phyloP scores from a whole-genome alignment of 2,888 invertebrate genomes.

The Stratiomys singularior region DNA sequence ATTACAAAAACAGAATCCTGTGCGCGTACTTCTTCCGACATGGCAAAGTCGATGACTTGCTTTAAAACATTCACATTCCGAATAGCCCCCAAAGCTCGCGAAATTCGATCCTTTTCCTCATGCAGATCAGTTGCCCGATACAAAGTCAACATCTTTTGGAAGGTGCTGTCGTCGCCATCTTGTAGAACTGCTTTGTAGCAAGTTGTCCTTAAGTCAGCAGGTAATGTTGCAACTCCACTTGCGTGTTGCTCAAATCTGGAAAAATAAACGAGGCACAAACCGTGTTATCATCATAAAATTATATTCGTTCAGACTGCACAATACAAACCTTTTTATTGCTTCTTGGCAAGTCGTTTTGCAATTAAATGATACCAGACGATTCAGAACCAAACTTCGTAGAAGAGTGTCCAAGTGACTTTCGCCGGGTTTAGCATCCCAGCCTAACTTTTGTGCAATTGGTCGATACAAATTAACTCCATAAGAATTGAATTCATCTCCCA shows the following conservation, averaged over 20 bases:
- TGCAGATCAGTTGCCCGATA: slow-evolving; percentile 88
- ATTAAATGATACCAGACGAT: slow-evolving; percentile 83
- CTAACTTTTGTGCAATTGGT: slow-evolving; percentile 77
- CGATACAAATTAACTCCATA: slow-evolving; percentile 80
- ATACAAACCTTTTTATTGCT: slow-evolving; percentile 69
- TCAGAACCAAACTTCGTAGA: slow-evolving; percentile 84
- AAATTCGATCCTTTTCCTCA: slow-evolving; percentile 93
- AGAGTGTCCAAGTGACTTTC: slow-evolving; percentile 91
- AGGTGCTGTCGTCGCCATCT: slow-evolving; percentile 76
- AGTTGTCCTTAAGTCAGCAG: slow-evolving; percentile 87
- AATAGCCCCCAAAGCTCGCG: slow-evolving; percentile 84
- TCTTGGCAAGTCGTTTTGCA: slow-evolving; percentile 81
- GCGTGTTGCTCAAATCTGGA: slow-evolving; percentile 76
- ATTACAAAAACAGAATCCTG: slow-evolving; percentile 94
- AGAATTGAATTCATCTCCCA: slow-evolving; percentile 76
- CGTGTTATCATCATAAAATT: not conserved
- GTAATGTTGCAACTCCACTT: slow-evolving; percentile 70
- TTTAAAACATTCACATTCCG: slow-evolving; percentile 76
- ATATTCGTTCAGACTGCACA: too few relatives aligned
- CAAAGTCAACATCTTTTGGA: slow-evolving; percentile 80
- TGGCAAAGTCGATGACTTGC: slow-evolving; percentile 82
- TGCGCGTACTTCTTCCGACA: slow-evolving; percentile 88
- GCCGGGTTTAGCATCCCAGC: slow-evolving; percentile 84
- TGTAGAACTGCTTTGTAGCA: slow-evolving; percentile 87
- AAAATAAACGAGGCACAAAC: not conserved